Percentiles rank a stretch among this genome's conserved stretches.
Evolutionary conservation across 1,140 invertebrate genomes (phyloP).

Genomic region (Aradophagus sp.): DNA sequence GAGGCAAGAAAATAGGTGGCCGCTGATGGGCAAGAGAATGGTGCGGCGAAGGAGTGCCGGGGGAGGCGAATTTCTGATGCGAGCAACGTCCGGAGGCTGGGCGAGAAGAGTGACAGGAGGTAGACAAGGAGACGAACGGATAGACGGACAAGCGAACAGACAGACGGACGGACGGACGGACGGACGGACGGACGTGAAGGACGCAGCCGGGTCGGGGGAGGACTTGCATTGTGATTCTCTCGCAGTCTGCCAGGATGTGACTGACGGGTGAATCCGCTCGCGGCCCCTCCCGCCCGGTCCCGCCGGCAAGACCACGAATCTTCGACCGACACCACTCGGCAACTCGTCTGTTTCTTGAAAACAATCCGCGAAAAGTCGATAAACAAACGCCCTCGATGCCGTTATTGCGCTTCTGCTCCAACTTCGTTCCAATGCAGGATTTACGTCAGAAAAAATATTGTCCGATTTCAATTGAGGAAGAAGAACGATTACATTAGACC

Average conservation of each 20-base stretch:
- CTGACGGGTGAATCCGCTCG: slow-evolving; percentile 73
- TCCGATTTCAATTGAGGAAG: neutral
- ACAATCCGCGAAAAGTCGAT: slow-evolving; percentile 39
- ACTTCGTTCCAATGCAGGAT: slow-evolving; percentile 12
- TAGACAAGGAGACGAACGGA: slow-evolving; percentile 61
- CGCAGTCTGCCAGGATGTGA: slow-evolving; percentile 71
- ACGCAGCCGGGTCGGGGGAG: slow-evolving; percentile 50
- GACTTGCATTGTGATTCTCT: slow-evolving; percentile 73
- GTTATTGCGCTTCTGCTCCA: slow-evolving; percentile 4
- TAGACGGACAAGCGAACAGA: slow-evolving; percentile 59
- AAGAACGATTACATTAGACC: too few species aligned
- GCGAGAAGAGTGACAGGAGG: slow-evolving; percentile 64
- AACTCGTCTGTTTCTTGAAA: slow-evolving; percentile 37
- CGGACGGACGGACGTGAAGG: slow-evolving; percentile 57
- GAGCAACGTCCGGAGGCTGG: slow-evolving; percentile 61
- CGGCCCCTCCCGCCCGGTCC: slow-evolving; percentile 55
- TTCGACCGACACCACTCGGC: slow-evolving; percentile 25
- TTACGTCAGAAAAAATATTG: neutral
- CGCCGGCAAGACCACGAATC: slow-evolving; percentile 46
- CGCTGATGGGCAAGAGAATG: slow-evolving; percentile 30
- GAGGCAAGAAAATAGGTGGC: slow-evolving; percentile 35
- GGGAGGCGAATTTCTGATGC: slow-evolving; percentile 69
- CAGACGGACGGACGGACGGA: slow-evolving; percentile 59
- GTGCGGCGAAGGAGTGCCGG: slow-evolving; percentile 31
- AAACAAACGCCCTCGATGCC: slow-evolving; percentile 40